Evolutionary conservation across 2,797 vertebrate genomes (phyloP).

Genomic region (Lerista edwardsae): DNA sequence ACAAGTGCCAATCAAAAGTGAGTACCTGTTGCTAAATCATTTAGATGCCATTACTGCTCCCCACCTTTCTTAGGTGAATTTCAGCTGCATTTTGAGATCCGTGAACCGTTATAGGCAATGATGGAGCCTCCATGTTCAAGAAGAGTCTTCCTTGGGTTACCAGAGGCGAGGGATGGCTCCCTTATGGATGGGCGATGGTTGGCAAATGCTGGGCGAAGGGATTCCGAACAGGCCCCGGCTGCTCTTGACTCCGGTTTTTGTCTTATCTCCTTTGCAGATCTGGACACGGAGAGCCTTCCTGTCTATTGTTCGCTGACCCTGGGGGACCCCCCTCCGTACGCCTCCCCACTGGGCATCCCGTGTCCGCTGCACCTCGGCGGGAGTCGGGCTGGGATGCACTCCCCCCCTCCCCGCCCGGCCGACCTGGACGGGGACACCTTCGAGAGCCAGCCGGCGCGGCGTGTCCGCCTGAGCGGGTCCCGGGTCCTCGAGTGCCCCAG

Average conservation of each 20-base stretch:
- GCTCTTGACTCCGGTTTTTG: not conserved
- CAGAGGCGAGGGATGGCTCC: not conserved
- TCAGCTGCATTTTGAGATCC: not conserved
- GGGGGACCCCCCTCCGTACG: slow-evolving; percentile 69
- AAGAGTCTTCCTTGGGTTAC: not conserved
- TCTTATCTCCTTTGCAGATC: slow-evolving; percentile 54
- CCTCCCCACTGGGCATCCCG: slow-evolving; percentile 69
- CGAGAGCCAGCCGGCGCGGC: slow-evolving; percentile 89
- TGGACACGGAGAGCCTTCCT: slow-evolving; percentile 70
- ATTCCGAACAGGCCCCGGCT: too few relatives aligned
- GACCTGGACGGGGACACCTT: slow-evolving; percentile 85
- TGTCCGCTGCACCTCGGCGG: slow-evolving; percentile 67
- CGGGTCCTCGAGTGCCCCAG: slow-evolving; percentile 91
- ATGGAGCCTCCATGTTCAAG: too few relatives aligned
- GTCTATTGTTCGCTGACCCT: slow-evolving; percentile 63
- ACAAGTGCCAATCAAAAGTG: too few relatives aligned
- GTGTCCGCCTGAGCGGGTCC: slow-evolving; percentile 82
- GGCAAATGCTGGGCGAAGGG: not conserved
- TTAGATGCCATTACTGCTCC: too few relatives aligned
- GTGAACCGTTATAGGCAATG: not conserved
- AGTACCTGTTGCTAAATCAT: too few relatives aligned
- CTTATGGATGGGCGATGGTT: not conserved
- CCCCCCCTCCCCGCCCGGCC: slow-evolving; percentile 87
- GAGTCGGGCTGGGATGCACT: slow-evolving; percentile 89
- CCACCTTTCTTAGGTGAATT: too few relatives aligned